Base-by-base conservation (phyloP, 2,888 invertebrate species). In the Metellina segmentata region DNA sequence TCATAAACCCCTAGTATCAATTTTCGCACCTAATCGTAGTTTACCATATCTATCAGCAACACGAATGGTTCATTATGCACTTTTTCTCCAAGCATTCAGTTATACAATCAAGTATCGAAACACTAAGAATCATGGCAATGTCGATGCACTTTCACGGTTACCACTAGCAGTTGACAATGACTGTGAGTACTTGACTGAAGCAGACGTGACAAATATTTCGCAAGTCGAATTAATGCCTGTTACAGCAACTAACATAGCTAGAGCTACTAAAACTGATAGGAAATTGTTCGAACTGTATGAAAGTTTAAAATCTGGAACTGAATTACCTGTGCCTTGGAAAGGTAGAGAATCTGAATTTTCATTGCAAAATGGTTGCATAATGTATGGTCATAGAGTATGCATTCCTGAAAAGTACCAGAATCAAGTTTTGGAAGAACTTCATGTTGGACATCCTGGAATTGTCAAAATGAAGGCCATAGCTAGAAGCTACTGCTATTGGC, bases 1-100 rank as follows among this genome's bases (percentile, higher is more conserved):
- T 93, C 94, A 94, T 93, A 94, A 95, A 91, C 94, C 95, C n/a
- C 93, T 95, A 49, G 87, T 94, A 8, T 87, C 93, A 7, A 94
- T 95, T 70, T 94, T 95, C 79, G 93, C 94, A 82, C 93, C 94
- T 48, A 94, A 85, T 85, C 70, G 79, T 87, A 87, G 87, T 87
- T 87, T 87, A 87, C 79, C 87, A 87, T 79, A 72, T 78, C 78
- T 78, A 87, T 77, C 87, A 87, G 72, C 87, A 87, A 79, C 87
- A 87, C 87, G 79, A 87, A 87, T 87, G 87, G 87, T 87, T 87
- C 87, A 85, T 85, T 85, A 85, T 85, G 85, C 75, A 85, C 85
- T 85, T 85, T 85, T 85, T 82, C 81, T 82, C 81, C 81, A 82
- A 82, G 81, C 81, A 82, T 82, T 82, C 81, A 82, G 81, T 70